Evolutionary conservation across 92 coral and sea anemone genomes (phyloP), one percentile per base, ranked within the genome.

Genomic region (Micromussa lordhowensis): DNA sequence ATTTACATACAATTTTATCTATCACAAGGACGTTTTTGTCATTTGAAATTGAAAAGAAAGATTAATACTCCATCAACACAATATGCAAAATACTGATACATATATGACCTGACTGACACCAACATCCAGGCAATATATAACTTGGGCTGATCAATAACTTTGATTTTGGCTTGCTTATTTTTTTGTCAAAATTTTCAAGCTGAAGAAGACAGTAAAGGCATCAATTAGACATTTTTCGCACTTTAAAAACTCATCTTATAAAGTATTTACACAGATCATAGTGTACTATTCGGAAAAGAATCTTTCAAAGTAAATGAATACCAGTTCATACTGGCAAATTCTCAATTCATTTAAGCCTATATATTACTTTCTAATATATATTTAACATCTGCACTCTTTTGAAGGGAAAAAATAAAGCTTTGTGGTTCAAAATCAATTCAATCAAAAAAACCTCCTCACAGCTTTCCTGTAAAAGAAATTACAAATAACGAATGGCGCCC

Each of bases 291-390:
- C 75, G 71, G 30, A 58, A 35, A 35, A 34, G 24, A 76, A 30
- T 31, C 44, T 57, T 3, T 84, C 81, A 73, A 73, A 35, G 40
- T 54, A 38, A 74, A 54, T 72, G 80, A 84, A 74, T 40, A 36
- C 24, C 22, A 38, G 74, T 81, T 30, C 11, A 63, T 34, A 82
- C 80, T 44, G 57, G 80, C 68, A 73, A 74, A 73, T 73, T 84
- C 53, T 55, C 57, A 57, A 73, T 54, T 73, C 48, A 44, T 68
- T 28, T 44, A 8, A 8, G 51, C 51, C 10, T 82, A 40, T 24
- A 55, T 72, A 83, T 70, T 69, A 83, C 87, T 54, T 31, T 83
- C 54, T 51, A 74, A 84, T 84, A 54, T 72, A 84, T 40, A 79
- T 79, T 55, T 79, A 53, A 79, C 66, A 79, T 79, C 69, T 79